phyloP scores from a whole-genome alignment of 2,888 invertebrate genomes.

The Eurytoma californica region DNA sequence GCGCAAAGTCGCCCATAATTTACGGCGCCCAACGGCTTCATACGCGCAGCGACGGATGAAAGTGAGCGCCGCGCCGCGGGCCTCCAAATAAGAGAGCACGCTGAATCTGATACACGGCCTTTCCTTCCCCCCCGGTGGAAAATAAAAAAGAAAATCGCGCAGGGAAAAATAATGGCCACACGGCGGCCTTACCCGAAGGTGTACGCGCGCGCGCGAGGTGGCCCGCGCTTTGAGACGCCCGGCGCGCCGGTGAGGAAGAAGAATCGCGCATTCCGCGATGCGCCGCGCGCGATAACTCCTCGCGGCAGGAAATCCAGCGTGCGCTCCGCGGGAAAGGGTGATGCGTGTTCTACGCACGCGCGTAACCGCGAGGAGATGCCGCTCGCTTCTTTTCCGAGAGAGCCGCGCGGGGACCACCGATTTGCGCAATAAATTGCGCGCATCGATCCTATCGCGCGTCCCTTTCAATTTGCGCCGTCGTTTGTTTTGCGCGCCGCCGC shows the following conservation, averaged over 20 bases:
- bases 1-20: constrained; percentile 24
- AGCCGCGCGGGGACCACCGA: not conserved
- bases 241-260: constrained; percentile 7
- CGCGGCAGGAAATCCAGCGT: constrained; percentile 4
- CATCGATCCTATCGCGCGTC: not conserved
- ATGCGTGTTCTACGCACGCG: constrained; percentile 2
- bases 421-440: constrained; percentile 25
- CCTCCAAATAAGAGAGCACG: constrained; percentile 28
- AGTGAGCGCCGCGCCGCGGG: constrained; percentile 33
- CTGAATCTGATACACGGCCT: constrained; percentile 25
- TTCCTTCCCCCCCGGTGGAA: not conserved
- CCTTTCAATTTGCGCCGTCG: no score
- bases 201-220: not conserved
- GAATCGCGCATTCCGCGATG: constrained; percentile 47
- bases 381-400: not conserved
- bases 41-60: constrained; percentile 22
- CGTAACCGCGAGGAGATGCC: constrained; percentile 29
- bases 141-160: not conserved
- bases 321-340: not conserved
- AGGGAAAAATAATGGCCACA: constrained; percentile 21
- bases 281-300: constrained; percentile 45
- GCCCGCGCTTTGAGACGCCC: constrained; percentile 38
- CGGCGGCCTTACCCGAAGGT: not conserved
- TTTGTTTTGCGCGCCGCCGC: no score
- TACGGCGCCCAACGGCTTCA: constrained; percentile 24